Conservation (phyloP, 1,140 invertebrate genomes). For the Choristoneura fumiferana region DNA sequence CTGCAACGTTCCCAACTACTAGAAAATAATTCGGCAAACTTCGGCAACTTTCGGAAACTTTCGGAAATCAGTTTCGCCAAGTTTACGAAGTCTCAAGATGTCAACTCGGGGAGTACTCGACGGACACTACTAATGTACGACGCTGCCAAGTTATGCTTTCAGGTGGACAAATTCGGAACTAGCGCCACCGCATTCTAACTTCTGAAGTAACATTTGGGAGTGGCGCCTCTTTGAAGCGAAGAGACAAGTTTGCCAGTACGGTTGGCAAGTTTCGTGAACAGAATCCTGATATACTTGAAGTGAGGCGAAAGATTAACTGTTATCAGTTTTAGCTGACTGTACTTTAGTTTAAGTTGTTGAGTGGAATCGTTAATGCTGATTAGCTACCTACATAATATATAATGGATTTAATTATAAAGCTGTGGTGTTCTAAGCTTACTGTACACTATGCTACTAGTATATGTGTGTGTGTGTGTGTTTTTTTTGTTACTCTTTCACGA, state of each 20-base stretch:
- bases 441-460: no score
- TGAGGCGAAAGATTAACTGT: conserved; percentile 9
- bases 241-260: conserved; percentile 2
- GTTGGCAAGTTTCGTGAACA: neutral
- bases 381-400: no score
- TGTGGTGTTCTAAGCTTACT: no score
- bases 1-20: neutral
- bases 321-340: conserved; percentile 3
- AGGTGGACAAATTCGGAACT: conserved; percentile 17
- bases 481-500: no score
- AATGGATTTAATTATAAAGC: no score
- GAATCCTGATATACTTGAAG: conserved; percentile 1
- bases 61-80: conserved; percentile 7
- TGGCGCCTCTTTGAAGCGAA: neutral
- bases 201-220: neutral
- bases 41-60: conserved; percentile 11
- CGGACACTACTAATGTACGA: conserved; percentile 7
- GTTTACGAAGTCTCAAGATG: conserved; percentile 4
- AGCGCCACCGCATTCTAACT: conserved; percentile 6
- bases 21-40: conserved; percentile 4
- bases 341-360: neutral
- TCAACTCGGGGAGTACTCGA: conserved; percentile 7
- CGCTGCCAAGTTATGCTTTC: conserved; percentile 13
- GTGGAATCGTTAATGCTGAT: neutral
- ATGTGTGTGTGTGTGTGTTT: no score